These are phyloP conservation scores for Rhagologus leucostigma DNA, from an alignment of 2,113 vertebrate genomes.

Conservation along the genomic window DNA sequence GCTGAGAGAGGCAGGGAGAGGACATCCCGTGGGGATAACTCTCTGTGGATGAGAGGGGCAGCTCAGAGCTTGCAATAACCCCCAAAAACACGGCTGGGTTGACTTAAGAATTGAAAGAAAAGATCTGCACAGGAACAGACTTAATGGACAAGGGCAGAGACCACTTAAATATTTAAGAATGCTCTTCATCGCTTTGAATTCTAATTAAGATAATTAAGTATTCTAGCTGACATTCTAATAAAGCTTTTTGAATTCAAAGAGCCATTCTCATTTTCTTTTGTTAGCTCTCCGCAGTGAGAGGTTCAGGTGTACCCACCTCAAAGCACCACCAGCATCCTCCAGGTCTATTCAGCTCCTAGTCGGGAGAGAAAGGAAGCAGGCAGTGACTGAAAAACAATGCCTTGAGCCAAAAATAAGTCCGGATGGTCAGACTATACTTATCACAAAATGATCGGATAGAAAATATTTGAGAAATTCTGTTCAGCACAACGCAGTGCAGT, in stretches of 20 bases:
- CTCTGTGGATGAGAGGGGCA: background rate
- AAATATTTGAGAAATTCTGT: background rate
- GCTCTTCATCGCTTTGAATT: background rate
- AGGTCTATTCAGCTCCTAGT: background rate
- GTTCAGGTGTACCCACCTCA: background rate
- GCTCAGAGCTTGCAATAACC: background rate
- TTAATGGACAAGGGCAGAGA: constrained; percentile 27
- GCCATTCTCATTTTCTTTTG: background rate
- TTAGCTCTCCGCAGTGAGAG: background rate
- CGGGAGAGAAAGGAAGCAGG: background rate
- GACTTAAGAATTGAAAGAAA: background rate
- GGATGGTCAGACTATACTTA: background rate
- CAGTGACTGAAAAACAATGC: background rate
- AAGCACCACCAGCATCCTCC: background rate
- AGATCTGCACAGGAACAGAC: background rate
- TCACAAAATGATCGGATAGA: background rate
- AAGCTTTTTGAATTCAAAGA: constrained; percentile 16
- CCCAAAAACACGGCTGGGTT: background rate
- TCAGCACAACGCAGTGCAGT: background rate
- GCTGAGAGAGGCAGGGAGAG: background rate
- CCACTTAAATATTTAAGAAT: constrained; percentile 21
- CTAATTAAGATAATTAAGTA: constrained; percentile 46
- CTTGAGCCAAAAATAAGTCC: background rate
- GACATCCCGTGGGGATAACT: background rate
- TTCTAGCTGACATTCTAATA: constrained; percentile 19